phyloP scores from a whole-genome alignment of 2,797 vertebrate genomes.

The Pangasius krempfi region DNA sequence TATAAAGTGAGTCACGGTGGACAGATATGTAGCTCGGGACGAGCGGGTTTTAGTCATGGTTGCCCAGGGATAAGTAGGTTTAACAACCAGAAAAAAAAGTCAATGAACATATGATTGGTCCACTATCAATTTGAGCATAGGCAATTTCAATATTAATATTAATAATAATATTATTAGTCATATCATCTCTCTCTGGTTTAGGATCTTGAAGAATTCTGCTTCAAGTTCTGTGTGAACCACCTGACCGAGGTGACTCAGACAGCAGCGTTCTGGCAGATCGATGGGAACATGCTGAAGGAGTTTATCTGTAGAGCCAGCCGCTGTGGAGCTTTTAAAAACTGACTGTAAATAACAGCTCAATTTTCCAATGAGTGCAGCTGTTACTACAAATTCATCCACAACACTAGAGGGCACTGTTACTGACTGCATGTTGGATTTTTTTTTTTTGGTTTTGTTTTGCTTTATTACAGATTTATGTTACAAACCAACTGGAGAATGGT shows the following conservation, averaged over 20 bases:
- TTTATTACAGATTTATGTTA: not conserved
- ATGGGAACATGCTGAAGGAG: slow-evolving; percentile 94
- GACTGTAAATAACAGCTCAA: slow-evolving; percentile 58
- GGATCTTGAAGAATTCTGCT: slow-evolving; percentile 99
- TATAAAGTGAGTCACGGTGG: not conserved
- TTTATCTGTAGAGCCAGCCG: slow-evolving; percentile 96
- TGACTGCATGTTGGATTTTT: not conserved
- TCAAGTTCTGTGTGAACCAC: slow-evolving; percentile 98
- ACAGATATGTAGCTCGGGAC: not conserved
- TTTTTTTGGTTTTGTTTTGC: not conserved
- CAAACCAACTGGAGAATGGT: not conserved
- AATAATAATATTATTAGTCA: not conserved
- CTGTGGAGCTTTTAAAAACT: slow-evolving; percentile 98
- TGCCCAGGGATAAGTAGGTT: not conserved
- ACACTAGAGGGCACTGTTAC: slow-evolving; percentile 26
- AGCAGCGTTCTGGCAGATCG: slow-evolving; percentile 92
- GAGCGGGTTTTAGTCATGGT: not conserved
- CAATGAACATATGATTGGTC: not conserved
- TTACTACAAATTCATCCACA: slow-evolving; percentile 33
- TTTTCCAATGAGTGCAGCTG: not conserved
- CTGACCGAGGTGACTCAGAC: slow-evolving; percentile 98
- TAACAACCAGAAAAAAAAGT: not conserved
- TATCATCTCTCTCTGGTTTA: slow-evolving; percentile 59
- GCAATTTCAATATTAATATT: not conserved
- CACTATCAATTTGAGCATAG: not conserved